Base-by-base conservation (phyloP, 2,888 invertebrate species). In the Myopa testacea region DNA sequence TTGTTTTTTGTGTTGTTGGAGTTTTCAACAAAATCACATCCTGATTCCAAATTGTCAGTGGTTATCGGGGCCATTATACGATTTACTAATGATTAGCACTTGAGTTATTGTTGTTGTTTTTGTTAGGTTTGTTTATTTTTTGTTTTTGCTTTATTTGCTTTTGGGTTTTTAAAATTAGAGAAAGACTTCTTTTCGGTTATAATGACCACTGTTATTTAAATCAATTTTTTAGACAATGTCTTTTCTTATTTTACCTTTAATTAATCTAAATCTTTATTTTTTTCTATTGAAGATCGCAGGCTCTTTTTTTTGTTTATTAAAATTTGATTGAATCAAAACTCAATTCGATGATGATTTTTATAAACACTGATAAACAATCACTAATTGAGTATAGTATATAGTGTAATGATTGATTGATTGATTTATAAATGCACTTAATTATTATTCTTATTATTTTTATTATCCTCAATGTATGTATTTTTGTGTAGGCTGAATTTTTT, bases 31-130 rank as follows among this genome's bases (percentile, higher is more conserved):
- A 84, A 84, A 85, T 87, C 87, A 88, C 86, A 87, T 88, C 86
- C 88, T 84, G 86, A 87, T 87, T 88, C 85, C 81, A 83, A 84
- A 86, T 87, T 86, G 86, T 87, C 87, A 85, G 84, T 85, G 85
- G 82, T 88, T 86, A 84, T 87, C 82, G 88, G 88, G 88, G 89
- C 88, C 88, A 89, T 89, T 87, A 88, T 89, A 89, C 81, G 87
- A 75, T 80, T 67, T 78, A 80, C 80, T 72, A 76, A 68, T 78
- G 37, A 71, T 45, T 19, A 19, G 34, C 65, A 76, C 79, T 78
- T 78, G 76, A 78, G 78, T 74, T 80, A 58, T 72, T 80, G 78
- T 79, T 76, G 45, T 45, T 45, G 45, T 10, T 68, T 19, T 63
- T 40, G 72, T 78, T 77, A 6, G 63, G 77, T 81, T 71, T 63